phyloP scores from a whole-genome alignment of 2,888 invertebrate species.

The Acanthosepion lycidas region DNA sequence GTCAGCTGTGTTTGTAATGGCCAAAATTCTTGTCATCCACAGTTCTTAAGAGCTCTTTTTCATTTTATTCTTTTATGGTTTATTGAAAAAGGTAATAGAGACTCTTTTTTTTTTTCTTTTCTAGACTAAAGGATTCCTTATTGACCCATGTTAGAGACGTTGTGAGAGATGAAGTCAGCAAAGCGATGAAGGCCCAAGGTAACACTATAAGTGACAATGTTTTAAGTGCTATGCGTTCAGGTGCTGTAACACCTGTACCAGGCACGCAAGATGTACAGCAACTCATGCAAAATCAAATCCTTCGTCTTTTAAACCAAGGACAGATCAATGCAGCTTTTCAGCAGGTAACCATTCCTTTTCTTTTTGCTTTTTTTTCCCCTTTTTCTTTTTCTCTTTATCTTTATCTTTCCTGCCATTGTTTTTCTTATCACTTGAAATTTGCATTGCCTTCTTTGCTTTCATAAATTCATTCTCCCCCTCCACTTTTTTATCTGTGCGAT shows the following conservation, averaged over 20 bases:
- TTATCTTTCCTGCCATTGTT: not conserved
- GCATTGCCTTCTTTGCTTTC: not conserved
- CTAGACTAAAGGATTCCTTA: conserved; percentile 73
- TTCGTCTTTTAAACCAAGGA: conserved; percentile 81
- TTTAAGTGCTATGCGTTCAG: conserved; percentile 80
- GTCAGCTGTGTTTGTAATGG: too few species aligned
- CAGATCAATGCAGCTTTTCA: conserved; percentile 92
- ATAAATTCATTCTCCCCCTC: not conserved
- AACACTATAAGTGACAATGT: conserved; percentile 79
- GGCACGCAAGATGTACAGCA: conserved; percentile 68
- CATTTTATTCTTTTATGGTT: not conserved
- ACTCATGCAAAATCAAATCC: conserved; percentile 80
- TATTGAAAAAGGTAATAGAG: not conserved
- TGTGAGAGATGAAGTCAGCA: conserved; percentile 70
- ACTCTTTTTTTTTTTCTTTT: conserved; percentile 48
- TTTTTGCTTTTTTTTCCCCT: not conserved
- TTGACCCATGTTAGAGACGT: conserved; percentile 65
- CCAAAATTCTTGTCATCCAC: too few species aligned
- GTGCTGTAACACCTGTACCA: conserved; percentile 85
- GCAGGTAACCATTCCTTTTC: conserved; percentile 71
- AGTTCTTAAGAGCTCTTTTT: not conserved
- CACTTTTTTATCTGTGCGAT: not conserved
- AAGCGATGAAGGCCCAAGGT: conserved; percentile 78
- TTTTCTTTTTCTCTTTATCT: too few species aligned
- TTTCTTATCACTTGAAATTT: not conserved